These are phyloP conservation scores for Torymus tubicola DNA, from an alignment of 2,888 invertebrate genomes.

Conservation along the genomic window DNA sequence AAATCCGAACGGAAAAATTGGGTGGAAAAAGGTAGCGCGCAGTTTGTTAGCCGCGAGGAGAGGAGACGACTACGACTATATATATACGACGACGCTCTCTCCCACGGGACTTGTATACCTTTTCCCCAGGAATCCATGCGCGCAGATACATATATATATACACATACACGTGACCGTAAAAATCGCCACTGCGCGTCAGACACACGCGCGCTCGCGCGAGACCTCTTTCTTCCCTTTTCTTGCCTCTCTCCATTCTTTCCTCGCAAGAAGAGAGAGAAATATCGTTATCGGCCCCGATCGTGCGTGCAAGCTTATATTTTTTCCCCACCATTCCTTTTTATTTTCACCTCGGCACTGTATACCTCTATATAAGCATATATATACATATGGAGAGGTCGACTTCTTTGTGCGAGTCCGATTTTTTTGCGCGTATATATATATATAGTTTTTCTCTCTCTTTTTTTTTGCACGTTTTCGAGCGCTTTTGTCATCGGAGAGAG, in stretches of 20 bases:
- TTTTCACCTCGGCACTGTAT: too few species aligned
- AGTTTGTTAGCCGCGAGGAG: slow-evolving; percentile 38
- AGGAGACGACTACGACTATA: not conserved
- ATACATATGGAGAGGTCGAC: too few species aligned
- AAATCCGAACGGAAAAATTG: slow-evolving; percentile 55
- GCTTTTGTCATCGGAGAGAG: slow-evolving; percentile 22
- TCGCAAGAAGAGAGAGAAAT: slow-evolving; percentile 9
- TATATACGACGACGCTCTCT: slow-evolving; percentile 4
- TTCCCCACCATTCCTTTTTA: not conserved
- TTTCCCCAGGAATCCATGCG: not conserved
- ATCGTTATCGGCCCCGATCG: slow-evolving; percentile 13
- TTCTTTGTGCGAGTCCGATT: slow-evolving; percentile 2
- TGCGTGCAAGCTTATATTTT: not conserved
- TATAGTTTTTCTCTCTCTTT: too few species aligned
- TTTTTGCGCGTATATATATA: too few species aligned
- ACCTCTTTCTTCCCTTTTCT: not conserved
- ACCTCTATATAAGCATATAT: too few species aligned
- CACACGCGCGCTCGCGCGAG: slow-evolving; percentile 7
- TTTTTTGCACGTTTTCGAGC: too few species aligned
- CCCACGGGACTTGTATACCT: slow-evolving; percentile 16
- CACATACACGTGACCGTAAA: slow-evolving; percentile 15
- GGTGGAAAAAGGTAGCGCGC: slow-evolving; percentile 44
- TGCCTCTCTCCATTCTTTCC: not conserved
- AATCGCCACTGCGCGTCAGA: slow-evolving; percentile 33
- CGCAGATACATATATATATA: too few species aligned